Evolutionary conservation across 2,797 vertebrate genomes (phyloP), one percentile per base, ranked within the genome.

Genomic region (Tapera naevia): DNA sequence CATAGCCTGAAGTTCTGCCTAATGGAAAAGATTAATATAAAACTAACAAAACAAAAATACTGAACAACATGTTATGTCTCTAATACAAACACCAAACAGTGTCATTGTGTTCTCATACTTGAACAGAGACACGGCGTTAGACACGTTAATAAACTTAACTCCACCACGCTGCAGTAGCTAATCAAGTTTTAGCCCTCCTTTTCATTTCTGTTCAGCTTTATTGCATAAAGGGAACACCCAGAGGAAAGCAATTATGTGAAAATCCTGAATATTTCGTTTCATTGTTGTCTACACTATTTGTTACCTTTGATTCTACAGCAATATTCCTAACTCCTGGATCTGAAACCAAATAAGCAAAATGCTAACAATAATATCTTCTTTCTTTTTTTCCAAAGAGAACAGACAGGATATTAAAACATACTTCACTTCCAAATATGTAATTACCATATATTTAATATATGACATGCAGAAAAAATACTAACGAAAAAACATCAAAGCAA

Each of bases 351-450:
- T 88, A 67, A 80, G 75, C 53, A 95, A 92, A 94, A 80, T 4
- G 1, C 24, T 87, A 94, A 86, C 50, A 91, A n/a, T 71, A 92
- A 35, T 43, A 73, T 32, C 9, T 73, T 79, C 21, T 79, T 88
- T 58, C 28, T 88, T 71, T 71, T 93, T 39, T 62, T 33, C 24
- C 51, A 67, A 58, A 87, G n/a, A 69, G 48, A 89, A 92, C 74
- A 94, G 45, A 96, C 84, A 89, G 95, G 94, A 95, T 96, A 95
- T 96, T 96, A 95, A 96, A 95, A 87, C 32, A 67, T 45, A 64
- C 54, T 91, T 93, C 22, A 90, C 69, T 51, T 51, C 60, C 13
- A 8, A 91, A 89, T 78, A 74, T 6, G 25, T 51, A 85, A 93
- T 94, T 95, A 95, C 76, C 53, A 65, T 61, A 32, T 53, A 93